Evolutionary conservation across 2,888 invertebrate genomes (phyloP).

Genomic region (Eledona agricola): DNA sequence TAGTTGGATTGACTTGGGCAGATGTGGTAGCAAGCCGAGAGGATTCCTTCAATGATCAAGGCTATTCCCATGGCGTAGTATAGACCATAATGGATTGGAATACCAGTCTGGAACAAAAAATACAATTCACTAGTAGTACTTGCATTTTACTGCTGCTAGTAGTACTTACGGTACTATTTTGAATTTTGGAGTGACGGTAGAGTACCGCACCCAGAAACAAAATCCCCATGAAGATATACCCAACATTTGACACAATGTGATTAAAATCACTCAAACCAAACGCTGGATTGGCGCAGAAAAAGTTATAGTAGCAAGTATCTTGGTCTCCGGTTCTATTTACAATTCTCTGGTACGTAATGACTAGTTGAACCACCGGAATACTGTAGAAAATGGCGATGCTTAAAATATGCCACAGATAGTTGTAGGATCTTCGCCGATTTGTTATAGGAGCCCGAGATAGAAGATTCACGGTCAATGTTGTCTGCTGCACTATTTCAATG

Average conservation of each 20-base stretch:
- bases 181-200: slow-evolving; percentile 61
- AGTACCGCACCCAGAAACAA: slow-evolving; percentile 78
- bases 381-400: slow-evolving; percentile 87
- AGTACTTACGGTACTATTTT: slow-evolving; percentile 44
- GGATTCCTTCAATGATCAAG: slow-evolving; percentile 84
- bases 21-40: slow-evolving; percentile 89
- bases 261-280: slow-evolving; percentile 82
- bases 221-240: slow-evolving; percentile 80
- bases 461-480: slow-evolving; percentile 67
- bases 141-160: neutral
- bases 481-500: neutral
- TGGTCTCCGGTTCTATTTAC: slow-evolving; percentile 82
- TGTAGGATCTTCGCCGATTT: slow-evolving; percentile 69
- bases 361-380: slow-evolving; percentile 84
- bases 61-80: slow-evolving; percentile 89
- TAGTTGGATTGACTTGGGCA: slow-evolving; percentile 91
- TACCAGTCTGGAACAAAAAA: slow-evolving; percentile 70
- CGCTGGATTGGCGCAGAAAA: slow-evolving; percentile 82
- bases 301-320: slow-evolving; percentile 91
- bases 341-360: slow-evolving; percentile 79
- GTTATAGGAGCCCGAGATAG: slow-evolving; percentile 68
- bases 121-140: neutral
- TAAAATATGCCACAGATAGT: slow-evolving; percentile 78
- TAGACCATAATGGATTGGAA: slow-evolving; percentile 82
- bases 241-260: slow-evolving; percentile 86